Evolutionary conservation across 2,888 invertebrate genomes (phyloP), one percentile per base, ranked within the genome.

Genomic region (Cyrtodaria siliqua): DNA sequence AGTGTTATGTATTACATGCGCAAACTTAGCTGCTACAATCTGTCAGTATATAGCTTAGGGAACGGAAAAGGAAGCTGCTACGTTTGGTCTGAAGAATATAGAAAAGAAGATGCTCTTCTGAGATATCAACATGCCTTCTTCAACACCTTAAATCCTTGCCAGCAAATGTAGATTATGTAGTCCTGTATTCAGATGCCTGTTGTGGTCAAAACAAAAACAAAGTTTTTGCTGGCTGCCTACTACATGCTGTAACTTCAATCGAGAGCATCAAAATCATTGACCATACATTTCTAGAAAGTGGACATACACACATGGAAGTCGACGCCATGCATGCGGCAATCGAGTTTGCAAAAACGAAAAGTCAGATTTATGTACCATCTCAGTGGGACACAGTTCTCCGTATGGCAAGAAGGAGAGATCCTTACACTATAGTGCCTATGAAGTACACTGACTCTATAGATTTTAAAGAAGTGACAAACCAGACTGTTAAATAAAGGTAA

Each of bases 271-370:
- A 69, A 40, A 42, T 40, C 14, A 57, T 75, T 56, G 64, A 75
- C 42, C 75, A 68, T 24, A 77, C 76, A 50, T 73, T 77, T 50
- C n/a, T 76, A 2, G 76, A 76, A 38, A 66, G 62, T 52, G 69
- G 72, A 9, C 76, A 76, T 49, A 67, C 74, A 16, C 77, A 80
- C 29, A 80, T 80, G 70, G 73, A 70, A 55, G 68, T 57, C 14
- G 60, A 80, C 38, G 53, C 59, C 18, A 73, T 80, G 71, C 77
- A 77, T 56, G 38, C 69, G 1, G 64, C 70, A 4, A 59, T 70
- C 2, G 70, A 75, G 24, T 56, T 44, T 66, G 75, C 70, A 20
- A 75, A 75, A 29, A 47, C 27, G 27, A 75, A 75, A 27, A 69
- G 69, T 6, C n/a, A 62, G 49, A 70, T 75, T 27, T 64, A 44